These are phyloP conservation scores for Drosophila hydei DNA, from an alignment of 1,140 invertebrate genomes.

Conservation along the genomic window DNA sequence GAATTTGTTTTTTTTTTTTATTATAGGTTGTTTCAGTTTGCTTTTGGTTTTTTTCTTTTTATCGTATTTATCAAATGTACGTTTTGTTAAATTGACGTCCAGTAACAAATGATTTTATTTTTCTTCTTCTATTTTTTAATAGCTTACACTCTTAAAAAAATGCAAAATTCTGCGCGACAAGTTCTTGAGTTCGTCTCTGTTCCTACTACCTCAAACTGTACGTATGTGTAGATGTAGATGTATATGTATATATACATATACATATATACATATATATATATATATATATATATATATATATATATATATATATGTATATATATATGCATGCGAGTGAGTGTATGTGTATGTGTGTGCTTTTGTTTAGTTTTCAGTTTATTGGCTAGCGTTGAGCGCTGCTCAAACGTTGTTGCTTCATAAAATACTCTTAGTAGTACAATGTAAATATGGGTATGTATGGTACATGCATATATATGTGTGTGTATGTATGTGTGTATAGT, in stretches of 20 bases:
- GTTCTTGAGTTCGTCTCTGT: slow-evolving; percentile 34
- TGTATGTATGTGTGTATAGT: slow-evolving; percentile 51
- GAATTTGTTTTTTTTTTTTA: slow-evolving; percentile 21
- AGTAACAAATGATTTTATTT: slow-evolving; percentile 61
- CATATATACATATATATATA: slow-evolving; percentile 13
- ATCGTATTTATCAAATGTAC: slow-evolving; percentile 40
- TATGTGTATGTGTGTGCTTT: slow-evolving; percentile 4
- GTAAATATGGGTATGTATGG: slow-evolving; percentile 44
- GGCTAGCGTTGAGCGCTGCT: slow-evolving; percentile 63
- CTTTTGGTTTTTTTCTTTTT: slow-evolving; percentile 10
- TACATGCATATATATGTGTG: slow-evolving; percentile 40
- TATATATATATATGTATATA: slow-evolving; percentile 14
- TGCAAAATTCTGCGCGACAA: slow-evolving; percentile 80
- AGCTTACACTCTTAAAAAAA: slow-evolving; percentile 74
- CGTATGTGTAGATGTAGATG: slow-evolving; percentile 29
- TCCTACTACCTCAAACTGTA: slow-evolving; percentile 16
- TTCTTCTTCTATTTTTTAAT: slow-evolving; percentile 15
- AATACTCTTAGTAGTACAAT: slow-evolving; percentile 76
- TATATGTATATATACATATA: slow-evolving; percentile 18
- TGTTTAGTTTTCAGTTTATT: slow-evolving; percentile 28
- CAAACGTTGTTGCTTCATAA: slow-evolving; percentile 54
- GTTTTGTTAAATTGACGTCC: slow-evolving; percentile 61
- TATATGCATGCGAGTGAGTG: too few relatives aligned
- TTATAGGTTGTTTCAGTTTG: slow-evolving; percentile 18
- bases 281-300: slow-evolving; percentile 24